Evolutionary conservation across 2,888 invertebrate species (phyloP).

Genomic region (Eupithecia abbreviata): DNA sequence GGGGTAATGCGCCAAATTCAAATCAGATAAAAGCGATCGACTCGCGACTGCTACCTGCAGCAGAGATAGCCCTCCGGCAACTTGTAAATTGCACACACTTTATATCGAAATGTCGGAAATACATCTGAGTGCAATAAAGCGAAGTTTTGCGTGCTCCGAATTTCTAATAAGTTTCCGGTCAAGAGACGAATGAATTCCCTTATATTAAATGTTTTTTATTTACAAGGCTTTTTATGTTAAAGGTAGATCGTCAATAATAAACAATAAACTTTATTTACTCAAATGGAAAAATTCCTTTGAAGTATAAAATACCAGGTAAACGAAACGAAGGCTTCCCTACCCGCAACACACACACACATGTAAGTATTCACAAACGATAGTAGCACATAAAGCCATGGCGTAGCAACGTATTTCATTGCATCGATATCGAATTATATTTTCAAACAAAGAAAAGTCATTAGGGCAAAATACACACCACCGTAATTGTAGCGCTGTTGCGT

Average conservation of each 20-base stretch:
- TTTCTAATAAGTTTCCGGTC: slow-evolving; percentile 46
- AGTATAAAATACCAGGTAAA: slow-evolving; percentile 2
- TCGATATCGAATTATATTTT: slow-evolving; percentile 27
- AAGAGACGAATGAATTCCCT: slow-evolving; percentile 27
- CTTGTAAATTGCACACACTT: slow-evolving; percentile 61
- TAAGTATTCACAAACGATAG: slow-evolving; percentile 17
- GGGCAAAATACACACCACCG: slow-evolving; percentile 13
- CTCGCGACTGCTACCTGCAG: slow-evolving; percentile 56
- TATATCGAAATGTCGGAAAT: slow-evolving; percentile 59
- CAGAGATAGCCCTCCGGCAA: slow-evolving; percentile 60
- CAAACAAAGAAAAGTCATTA: slow-evolving; percentile 36
- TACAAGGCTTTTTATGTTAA: not conserved
- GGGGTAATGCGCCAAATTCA: slow-evolving; percentile 75
- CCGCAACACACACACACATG: slow-evolving; percentile 1
- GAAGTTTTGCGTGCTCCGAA: slow-evolving; percentile 46
- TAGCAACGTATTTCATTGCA: slow-evolving; percentile 23
- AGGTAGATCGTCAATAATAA: slow-evolving; percentile 12
- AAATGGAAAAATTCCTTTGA: slow-evolving; percentile 7
- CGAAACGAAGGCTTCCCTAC: not conserved
- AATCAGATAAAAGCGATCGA: slow-evolving; percentile 78
- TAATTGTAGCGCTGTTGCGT: slow-evolving; percentile 15
- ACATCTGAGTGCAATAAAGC: slow-evolving; percentile 53
- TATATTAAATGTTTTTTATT: slow-evolving; percentile 16
- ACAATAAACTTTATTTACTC: slow-evolving; percentile 8
- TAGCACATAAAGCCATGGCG: not conserved